Base-by-base conservation (phyloP, 92 coral and sea anemone genomes). In the Parazoanthus atlanticus region DNA sequence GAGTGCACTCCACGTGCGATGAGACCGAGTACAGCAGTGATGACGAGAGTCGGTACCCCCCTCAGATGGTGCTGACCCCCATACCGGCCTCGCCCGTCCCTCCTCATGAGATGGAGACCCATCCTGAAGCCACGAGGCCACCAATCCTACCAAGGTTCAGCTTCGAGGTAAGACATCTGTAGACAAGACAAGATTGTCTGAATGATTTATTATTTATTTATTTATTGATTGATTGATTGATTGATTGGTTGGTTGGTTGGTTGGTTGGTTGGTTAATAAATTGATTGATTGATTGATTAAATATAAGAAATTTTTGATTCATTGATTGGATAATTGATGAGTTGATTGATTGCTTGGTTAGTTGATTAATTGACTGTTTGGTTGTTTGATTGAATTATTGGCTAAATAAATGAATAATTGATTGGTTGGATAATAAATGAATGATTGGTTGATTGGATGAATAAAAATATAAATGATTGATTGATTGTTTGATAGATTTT, bases 61-160 rank as follows among this genome's bases (percentile, higher is more conserved):
- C 98, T n/a, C 98, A 95, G 88, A 95, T 95, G 98, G 98, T 94
- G 26, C 90, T 95, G 33, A 95, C 98, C 29, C 98, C 98, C 64
- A 86, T 92, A 80, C 98, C 98, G 34, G 91, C 46, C 82, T 90
- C 98, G 11, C 96, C 98, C 34, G 89, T 94, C 21, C 96, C 96
- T n/a, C 90, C 94, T n/a, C 91, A 89, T 26, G 98, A 93, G 32
- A 79, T 56, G 73, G 81, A 85, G 23, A 76, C 82, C 8, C 52
- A 86, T 5, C 61, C 86, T 23, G 86, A 82, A 40, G 85, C 78
- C 41, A 86, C 90, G 17, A 89, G 85, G 23, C 96, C 96, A 9
- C 84, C 93, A 15, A 89, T 94, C 13, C 74, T 95, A 54, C 91
- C 98, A 8, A 92, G 98, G 72, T 95, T 95, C 78, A 95, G 96